Conservation (phyloP, 37 sponge, comb jelly and placozoan species). For the Amphimedon queenslandica region DNA sequence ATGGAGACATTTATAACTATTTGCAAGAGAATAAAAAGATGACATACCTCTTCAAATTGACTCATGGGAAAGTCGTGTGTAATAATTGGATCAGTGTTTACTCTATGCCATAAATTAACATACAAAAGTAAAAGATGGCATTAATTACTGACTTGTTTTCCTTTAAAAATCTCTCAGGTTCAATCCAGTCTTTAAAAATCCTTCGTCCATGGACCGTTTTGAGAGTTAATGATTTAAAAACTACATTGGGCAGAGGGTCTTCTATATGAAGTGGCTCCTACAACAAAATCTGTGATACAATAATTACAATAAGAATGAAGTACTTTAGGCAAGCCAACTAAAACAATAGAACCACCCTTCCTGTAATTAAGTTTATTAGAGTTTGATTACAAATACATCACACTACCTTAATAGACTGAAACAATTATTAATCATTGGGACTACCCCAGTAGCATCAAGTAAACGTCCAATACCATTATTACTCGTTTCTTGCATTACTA, state of each 20-base stretch:
- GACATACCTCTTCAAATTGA: conserved; percentile 71
- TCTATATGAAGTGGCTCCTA: conserved; percentile 81
- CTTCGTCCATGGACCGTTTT: conserved; percentile 87
- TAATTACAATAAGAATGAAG: not conserved
- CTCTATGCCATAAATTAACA: conserved; percentile 14
- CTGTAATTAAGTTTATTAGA: conserved; percentile 20
- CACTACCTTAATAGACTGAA: conserved; percentile 77
- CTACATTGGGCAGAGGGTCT: conserved; percentile 61
- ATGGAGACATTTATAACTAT: not conserved
- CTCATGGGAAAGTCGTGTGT: conserved; percentile 74
- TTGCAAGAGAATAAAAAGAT: not conserved
- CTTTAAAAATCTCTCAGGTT: conserved; percentile 58
- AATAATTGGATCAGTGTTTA: conserved; percentile 35
- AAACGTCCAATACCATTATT: conserved; percentile 84
- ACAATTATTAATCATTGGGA: conserved; percentile 66
- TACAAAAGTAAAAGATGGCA: too few species aligned
- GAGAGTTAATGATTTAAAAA: conserved; percentile 77
- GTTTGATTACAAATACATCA: not conserved
- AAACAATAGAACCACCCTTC: conserved; percentile 75
- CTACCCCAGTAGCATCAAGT: conserved; percentile 76
- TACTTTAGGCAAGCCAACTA: conserved; percentile 84
- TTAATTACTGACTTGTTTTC: conserved; percentile 55
- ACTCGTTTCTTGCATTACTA: conserved; percentile 74
- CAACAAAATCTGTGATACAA: not conserved
- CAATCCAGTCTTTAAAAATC: conserved; percentile 86